A percentile compares a stretch with the other conserved stretches of the same genome.
Evolutionary conservation across 2,888 invertebrate genomes (phyloP).

Genomic region (Brachyptera putata): DNA sequence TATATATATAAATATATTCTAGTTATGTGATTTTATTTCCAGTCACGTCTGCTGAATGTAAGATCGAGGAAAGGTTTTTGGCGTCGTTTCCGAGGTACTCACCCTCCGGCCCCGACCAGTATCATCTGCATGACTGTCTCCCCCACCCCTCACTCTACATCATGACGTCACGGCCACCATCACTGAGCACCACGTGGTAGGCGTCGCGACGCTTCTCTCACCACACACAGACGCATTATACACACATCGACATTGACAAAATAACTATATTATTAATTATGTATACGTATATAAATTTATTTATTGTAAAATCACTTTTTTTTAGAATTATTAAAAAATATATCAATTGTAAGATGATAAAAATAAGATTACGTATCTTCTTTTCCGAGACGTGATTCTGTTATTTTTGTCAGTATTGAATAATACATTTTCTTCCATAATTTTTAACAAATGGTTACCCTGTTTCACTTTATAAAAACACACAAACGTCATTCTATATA

Average conservation of each 20-base stretch:
- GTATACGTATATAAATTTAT: too few relatives aligned
- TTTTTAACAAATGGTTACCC: too few relatives aligned
- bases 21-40: too few relatives aligned
- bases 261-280: too few relatives aligned
- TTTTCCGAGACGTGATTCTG: too few relatives aligned
- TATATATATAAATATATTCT: too few relatives aligned
- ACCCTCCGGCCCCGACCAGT: constrained; percentile 17
- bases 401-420: too few relatives aligned
- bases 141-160: constrained; percentile 19
- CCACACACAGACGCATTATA: neutral
- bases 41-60: too few relatives aligned
- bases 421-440: too few relatives aligned
- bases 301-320: neutral
- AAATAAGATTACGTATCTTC: neutral
- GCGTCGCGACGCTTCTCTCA: neutral
- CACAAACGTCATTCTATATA: too few relatives aligned
- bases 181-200: constrained; percentile 3
- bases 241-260: neutral
- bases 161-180: constrained; percentile 14
- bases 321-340: neutral
- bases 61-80: too few relatives aligned
- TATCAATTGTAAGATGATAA: neutral
- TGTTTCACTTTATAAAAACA: too few relatives aligned
- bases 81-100: constrained; percentile 9
- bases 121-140: constrained; percentile 24